Base-by-base conservation (phyloP, 92 coral and sea anemone genomes). In the Epizoanthus scotinus region DNA sequence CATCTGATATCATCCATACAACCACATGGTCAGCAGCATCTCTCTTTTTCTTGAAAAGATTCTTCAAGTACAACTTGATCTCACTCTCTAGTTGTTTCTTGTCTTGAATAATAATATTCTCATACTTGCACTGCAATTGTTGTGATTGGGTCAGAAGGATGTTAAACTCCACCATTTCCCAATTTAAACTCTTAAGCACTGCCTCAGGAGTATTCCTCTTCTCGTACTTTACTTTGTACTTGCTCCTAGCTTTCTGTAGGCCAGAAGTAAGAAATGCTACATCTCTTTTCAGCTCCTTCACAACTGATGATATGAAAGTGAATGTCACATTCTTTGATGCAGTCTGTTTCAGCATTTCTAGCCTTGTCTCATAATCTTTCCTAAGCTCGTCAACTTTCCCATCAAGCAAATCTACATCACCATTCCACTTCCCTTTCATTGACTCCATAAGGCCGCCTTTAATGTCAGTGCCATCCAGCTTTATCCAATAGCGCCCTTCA, bases 1-100 rank as follows among this genome's bases (percentile, higher is more conserved):
- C 84, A 49, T 79, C 84, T 6, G 84, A 79, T 3, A 79, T 6
- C 75, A 79, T 79, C 84, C 84, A 79, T 12, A 79, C 84, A 21
- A 79, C 73, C 3, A 79, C 75, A 63, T 79, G 84, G 25, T 79
- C 84, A 2, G 84, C 84, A 13, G 84, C 47, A 66, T 65, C 52
- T 7, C 84, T 22, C 34, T 66, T 79, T 66, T 79, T 79, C 84
- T 79, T 79, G 60, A 44, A 79, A 18, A 64, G 3, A 38, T 79
- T 79, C 84, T 61, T 79, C 74, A 66, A 25, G 74, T 64, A 79
- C 22, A 57, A 24, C 52, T 44, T 79, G 75, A 50, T 14, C 28
- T 64, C 84, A 50, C 53, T 15, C 38, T 78, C 71, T 7, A 61
- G 53, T 27, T 8, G 28, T 20, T 54, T 31, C 63, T n/a, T n/a